Conservation (phyloP, 1,140 invertebrate genomes). For the Aphis gossypii region DNA sequence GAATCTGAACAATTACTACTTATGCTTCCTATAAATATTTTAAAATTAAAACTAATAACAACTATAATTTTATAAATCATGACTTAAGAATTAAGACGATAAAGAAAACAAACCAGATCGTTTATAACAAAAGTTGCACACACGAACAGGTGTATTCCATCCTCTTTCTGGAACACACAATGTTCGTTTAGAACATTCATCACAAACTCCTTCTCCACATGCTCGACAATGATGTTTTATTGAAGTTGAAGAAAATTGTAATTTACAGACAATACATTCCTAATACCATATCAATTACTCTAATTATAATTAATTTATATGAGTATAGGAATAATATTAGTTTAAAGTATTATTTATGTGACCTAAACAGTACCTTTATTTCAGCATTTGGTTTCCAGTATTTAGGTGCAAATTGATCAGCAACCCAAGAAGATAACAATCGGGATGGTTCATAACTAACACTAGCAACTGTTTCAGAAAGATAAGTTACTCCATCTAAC, state of each 20-base stretch:
- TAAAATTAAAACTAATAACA: background rate
- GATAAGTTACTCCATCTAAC: conserved; percentile 76
- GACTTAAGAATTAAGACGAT: background rate
- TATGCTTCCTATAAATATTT: conserved; percentile 23
- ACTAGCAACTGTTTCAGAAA: conserved; percentile 75
- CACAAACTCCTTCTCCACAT: conserved; percentile 78
- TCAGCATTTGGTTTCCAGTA: conserved; percentile 84
- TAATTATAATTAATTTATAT: conserved; percentile 36
- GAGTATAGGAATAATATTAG: background rate
- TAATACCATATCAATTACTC: conserved; percentile 62
- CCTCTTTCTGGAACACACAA: conserved; percentile 73
- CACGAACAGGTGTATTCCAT: conserved; percentile 73
- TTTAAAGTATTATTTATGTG: background rate
- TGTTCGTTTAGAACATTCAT: conserved; percentile 70
- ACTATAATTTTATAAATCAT: background rate
- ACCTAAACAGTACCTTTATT: conserved; percentile 68
- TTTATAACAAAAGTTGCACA: conserved; percentile 72
- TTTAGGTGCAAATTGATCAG: conserved; percentile 79
- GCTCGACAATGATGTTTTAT: conserved; percentile 82
- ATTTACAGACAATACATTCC: conserved; percentile 74
- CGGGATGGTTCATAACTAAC: conserved; percentile 77
- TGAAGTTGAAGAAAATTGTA: conserved; percentile 66
- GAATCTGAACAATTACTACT: conserved; percentile 51
- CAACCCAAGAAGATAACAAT: conserved; percentile 75
- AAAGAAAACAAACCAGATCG: conserved; percentile 40